These are phyloP conservation scores for Ferdinandea cuprea DNA, from an alignment of 2,888 invertebrate species.

Conservation along the genomic window DNA sequence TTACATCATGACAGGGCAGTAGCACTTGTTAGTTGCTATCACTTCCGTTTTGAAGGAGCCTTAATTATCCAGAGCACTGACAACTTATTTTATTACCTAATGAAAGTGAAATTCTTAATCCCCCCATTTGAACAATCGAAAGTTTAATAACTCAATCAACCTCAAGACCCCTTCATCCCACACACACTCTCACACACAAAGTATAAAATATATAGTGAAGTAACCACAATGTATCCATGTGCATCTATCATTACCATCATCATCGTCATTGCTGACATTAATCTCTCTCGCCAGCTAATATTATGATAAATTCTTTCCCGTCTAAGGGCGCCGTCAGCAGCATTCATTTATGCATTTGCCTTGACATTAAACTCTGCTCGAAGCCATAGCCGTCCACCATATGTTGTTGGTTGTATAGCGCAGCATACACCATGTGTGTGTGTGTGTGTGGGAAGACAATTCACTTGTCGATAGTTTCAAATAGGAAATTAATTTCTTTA, in stretches of 20 bases:
- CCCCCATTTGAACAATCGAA: slow-evolving; percentile 36
- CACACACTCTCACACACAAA: slow-evolving; percentile 43
- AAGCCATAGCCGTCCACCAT: slow-evolving; percentile 33
- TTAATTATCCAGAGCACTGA: slow-evolving; percentile 17
- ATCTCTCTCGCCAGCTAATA: slow-evolving; percentile 59
- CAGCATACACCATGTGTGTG: slow-evolving; percentile 7
- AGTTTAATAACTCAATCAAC: slow-evolving; percentile 53
- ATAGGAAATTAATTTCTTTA: slow-evolving; percentile 71
- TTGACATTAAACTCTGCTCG: slow-evolving; percentile 68
- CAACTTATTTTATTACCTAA: slow-evolving; percentile 46
- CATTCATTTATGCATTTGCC: slow-evolving; percentile 62
- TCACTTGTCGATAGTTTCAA: slow-evolving; percentile 71
- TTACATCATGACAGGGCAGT: background rate
- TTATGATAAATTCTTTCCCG: slow-evolving; percentile 68
- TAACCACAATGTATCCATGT: slow-evolving; percentile 22
- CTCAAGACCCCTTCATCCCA: slow-evolving; percentile 10
- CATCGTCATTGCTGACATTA: slow-evolving; percentile 59
- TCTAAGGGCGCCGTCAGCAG: slow-evolving; percentile 67
- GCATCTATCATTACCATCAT: slow-evolving; percentile 61
- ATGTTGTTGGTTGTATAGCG: slow-evolving; percentile 15
- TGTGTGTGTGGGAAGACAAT: slow-evolving; percentile 69
- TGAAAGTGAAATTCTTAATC: slow-evolving; percentile 69
- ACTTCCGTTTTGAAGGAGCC: slow-evolving; percentile 3
- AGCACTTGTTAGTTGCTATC: slow-evolving; percentile 10
- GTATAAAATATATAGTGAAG: background rate